Conservation (phyloP, 2,113 vertebrate species). For the Leptodactylus fuscus region DNA sequence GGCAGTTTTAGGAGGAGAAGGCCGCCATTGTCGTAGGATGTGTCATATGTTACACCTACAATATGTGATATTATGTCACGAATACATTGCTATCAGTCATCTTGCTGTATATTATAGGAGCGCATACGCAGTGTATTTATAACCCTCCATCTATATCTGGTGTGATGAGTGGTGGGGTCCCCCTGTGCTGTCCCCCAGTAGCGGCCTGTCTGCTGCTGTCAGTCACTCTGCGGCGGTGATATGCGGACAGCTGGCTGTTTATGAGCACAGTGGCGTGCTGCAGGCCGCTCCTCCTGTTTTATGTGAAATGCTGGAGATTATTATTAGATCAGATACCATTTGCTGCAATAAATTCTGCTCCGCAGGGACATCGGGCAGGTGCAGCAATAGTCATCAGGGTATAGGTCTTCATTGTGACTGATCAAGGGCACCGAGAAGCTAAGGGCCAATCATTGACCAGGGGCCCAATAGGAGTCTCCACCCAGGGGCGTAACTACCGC, state of each 20-base stretch:
- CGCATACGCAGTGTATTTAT: background rate
- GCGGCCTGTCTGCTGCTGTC: constrained; percentile 4
- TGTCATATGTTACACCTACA: no score
- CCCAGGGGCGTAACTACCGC: no score
- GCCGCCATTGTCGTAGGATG: no score
- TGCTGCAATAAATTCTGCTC: background rate
- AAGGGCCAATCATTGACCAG: no score
- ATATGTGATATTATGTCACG: no score
- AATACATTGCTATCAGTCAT: no score
- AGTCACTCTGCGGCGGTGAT: background rate
- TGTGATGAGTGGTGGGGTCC: background rate
- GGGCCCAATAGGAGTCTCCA: no score
- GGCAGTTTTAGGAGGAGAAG: no score
- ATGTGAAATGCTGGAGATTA: background rate
- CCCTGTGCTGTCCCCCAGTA: background rate
- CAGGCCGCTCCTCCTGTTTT: background rate
- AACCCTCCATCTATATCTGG: background rate
- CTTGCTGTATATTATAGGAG: no score
- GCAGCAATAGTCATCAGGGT: background rate
- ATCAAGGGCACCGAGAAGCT: no score
- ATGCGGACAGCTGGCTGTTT: constrained; percentile 17
- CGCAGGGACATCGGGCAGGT: background rate
- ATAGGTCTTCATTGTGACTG: no score
- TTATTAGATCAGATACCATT: background rate
- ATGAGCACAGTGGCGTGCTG: background rate